A percentile compares a stretch with the other conserved stretches of the same genome.
Conservation (phyloP, 2,113 vertebrate species). For the Sula dactylatra region DNA sequence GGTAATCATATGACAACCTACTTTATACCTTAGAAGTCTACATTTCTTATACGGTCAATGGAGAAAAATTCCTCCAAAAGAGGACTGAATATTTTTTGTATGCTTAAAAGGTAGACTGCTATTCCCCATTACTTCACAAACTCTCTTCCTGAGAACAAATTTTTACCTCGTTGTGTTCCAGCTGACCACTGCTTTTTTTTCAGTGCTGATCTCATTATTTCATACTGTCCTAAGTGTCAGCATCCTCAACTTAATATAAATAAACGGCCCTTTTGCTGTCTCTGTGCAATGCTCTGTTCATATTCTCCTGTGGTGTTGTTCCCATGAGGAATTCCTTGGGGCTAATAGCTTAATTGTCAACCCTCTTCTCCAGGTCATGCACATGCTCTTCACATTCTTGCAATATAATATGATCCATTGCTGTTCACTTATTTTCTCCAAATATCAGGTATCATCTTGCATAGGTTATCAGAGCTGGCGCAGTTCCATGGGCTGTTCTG, state of each 20-base stretch:
- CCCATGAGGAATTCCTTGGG: not conserved
- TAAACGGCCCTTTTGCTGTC: not conserved
- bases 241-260: not conserved
- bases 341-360: not conserved
- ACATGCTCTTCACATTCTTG: not conserved
- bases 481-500: not conserved
- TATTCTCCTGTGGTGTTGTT: rapidly evolving
- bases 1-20: not conserved
- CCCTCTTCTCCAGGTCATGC: not conserved
- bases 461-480: not conserved
- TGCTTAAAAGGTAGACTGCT: not conserved
- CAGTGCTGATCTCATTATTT: not conserved
- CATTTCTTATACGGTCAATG: not conserved
- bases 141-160: not conserved
- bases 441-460: not conserved
- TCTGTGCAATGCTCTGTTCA: not conserved
- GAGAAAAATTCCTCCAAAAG: not conserved
- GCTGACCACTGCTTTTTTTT: not conserved
- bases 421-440: not conserved
- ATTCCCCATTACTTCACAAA: not conserved
- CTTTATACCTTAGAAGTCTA: not conserved
- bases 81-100: not conserved
- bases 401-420: not conserved
- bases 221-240: not conserved
- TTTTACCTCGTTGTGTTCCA: not conserved